These are phyloP conservation scores for Forbesichthys papilliferus DNA, from an alignment of 2,113 vertebrate genomes.

Conservation along the genomic window DNA sequence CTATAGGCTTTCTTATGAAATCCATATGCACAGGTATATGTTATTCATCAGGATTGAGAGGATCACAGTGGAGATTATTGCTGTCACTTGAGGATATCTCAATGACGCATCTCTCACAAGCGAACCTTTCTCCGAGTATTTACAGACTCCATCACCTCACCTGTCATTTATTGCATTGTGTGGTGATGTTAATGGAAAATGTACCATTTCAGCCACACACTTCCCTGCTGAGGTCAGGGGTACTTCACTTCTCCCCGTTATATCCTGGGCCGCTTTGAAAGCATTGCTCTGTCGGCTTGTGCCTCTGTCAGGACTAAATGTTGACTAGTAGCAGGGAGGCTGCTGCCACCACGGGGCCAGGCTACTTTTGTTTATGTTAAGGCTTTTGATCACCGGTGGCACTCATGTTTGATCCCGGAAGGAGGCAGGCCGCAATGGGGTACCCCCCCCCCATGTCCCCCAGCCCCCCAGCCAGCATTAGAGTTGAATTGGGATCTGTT, in stretches of 20 bases:
- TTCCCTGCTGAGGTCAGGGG: conserved; percentile 19
- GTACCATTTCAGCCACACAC: background rate
- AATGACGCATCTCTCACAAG: background rate
- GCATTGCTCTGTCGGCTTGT: conserved; percentile 50
- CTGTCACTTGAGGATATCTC: conserved; percentile 17
- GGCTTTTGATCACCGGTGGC: conserved; percentile 64
- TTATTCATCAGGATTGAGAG: conserved; percentile 21
- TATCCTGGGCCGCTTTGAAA: conserved; percentile 59
- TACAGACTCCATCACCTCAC: background rate
- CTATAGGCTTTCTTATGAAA: conserved; percentile 29
- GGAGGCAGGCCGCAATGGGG: conserved; percentile 52
- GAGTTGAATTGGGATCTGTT: conserved; percentile 57
- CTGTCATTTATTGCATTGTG: background rate
- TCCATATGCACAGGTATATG: conserved; percentile 3
- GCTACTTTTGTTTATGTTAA: conserved; percentile 73
- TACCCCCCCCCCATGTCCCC: conserved; percentile 27
- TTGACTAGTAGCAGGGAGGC: conserved; percentile 61
- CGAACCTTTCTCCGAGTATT: background rate
- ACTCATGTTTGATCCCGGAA: conserved; percentile 71
- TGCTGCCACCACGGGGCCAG: conserved; percentile 55
- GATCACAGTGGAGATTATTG: conserved; percentile 36
- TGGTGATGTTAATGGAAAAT: background rate
- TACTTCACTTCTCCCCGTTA: conserved; percentile 39
- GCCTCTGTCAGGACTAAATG: conserved; percentile 55
- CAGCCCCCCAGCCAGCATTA: conserved; percentile 40